Conservation (phyloP, 2,113 vertebrate genomes). For the Maccullochella peelii region DNA sequence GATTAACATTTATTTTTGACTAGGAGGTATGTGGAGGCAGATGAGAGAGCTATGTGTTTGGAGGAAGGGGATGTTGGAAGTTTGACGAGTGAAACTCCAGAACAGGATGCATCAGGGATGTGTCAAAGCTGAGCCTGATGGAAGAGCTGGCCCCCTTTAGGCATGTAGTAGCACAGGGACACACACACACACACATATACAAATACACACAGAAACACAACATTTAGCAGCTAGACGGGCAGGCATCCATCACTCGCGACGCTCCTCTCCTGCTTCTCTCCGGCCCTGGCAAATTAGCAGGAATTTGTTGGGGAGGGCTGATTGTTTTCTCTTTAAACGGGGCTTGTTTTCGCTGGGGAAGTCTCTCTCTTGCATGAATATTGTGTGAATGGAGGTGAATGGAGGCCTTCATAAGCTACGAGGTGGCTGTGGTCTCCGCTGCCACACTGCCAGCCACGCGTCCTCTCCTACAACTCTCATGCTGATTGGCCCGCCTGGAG, state of each 20-base stretch:
- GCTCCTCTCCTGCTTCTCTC: constrained; percentile 38
- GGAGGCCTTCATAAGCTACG: constrained; percentile 76
- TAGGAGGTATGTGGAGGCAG: constrained; percentile 21
- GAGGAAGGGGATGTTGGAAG: constrained; percentile 64
- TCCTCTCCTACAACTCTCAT: constrained; percentile 49
- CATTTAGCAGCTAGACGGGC: constrained; percentile 57
- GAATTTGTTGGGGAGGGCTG: constrained; percentile 72
- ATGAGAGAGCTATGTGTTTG: constrained; percentile 48
- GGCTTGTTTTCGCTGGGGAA: constrained; percentile 77
- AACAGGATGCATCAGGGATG: constrained; percentile 71
- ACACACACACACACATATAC: constrained; percentile 43
- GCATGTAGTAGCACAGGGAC: constrained; percentile 51
- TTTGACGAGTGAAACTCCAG: constrained; percentile 64
- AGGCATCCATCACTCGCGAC: constrained; percentile 65
- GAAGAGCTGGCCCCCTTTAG: constrained; percentile 61
- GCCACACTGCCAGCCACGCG: constrained; percentile 75
- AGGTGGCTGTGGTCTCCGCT: constrained; percentile 72
- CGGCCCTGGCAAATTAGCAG: constrained; percentile 71
- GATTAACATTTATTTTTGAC: constrained; percentile 41
- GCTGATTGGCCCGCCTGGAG: constrained; percentile 51
- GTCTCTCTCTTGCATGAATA: constrained; percentile 69
- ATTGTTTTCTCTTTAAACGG: constrained; percentile 83
- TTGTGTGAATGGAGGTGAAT: constrained; percentile 78
- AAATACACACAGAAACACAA: constrained; percentile 29
- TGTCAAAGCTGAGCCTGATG: constrained; percentile 64